A percentile compares a stretch with the other conserved stretches of the same genome.
phyloP scores from a whole-genome alignment of 2,888 invertebrate genomes.

The Calliopum simillimum region DNA sequence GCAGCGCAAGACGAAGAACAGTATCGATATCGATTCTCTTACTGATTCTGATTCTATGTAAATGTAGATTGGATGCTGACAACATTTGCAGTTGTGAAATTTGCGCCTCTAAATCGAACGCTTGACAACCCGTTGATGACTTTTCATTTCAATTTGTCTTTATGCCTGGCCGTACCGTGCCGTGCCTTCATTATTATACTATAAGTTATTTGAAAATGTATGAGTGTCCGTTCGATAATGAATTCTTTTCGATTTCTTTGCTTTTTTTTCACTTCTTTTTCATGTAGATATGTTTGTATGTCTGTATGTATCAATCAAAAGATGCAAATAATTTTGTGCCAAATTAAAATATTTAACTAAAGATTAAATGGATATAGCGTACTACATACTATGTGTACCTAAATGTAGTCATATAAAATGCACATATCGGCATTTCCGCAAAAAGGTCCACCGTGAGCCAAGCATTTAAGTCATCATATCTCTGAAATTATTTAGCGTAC shows the following conservation, averaged over 20 bases:
- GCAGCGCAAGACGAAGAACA: too few relatives aligned
- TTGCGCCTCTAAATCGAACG: conserved; percentile 23
- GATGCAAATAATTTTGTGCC: conserved; percentile 16
- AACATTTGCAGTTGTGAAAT: conserved; percentile 27
- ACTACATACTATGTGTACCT: too few relatives aligned
- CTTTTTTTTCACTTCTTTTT: not conserved
- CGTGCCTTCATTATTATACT: not conserved
- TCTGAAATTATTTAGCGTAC: too few relatives aligned
- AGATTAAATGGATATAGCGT: too few relatives aligned
- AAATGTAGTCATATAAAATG: too few relatives aligned
- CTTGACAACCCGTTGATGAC: conserved; percentile 27
- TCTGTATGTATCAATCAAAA: too few relatives aligned
- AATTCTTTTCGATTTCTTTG: conserved; percentile 1
- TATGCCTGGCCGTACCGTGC: not conserved
- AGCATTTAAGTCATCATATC: too few relatives aligned
- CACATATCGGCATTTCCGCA: too few relatives aligned
- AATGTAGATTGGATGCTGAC: not conserved
- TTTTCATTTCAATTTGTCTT: conserved; percentile 24
- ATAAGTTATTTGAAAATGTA: not conserved
- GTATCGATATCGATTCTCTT: too few relatives aligned
- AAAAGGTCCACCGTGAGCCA: too few relatives aligned
- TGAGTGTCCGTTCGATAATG: conserved; percentile 3
- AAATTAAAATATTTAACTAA: conserved; percentile 13
- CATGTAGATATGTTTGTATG: not conserved
- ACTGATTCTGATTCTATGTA: conserved; percentile 12